Conservation (phyloP, 2,888 invertebrate species). For the Xanthia togata region DNA sequence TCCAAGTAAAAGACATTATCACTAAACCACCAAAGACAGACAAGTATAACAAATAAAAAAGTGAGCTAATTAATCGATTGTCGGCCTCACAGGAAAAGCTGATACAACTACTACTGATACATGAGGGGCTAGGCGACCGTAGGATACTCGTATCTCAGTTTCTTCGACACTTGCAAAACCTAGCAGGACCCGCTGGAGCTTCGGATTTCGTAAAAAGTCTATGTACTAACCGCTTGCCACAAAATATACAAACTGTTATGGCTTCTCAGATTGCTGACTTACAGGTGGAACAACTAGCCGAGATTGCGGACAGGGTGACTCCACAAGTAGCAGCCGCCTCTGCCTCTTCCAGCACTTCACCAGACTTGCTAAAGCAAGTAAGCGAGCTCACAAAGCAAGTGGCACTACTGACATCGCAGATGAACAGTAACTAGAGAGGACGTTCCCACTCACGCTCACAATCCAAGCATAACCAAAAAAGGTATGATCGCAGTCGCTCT, state of each 20-base stretch:
- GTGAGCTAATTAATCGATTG: constrained; percentile 16
- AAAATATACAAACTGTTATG: background rate
- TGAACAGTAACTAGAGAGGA: background rate
- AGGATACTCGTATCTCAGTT: constrained; percentile 19
- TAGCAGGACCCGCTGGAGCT: constrained; percentile 1
- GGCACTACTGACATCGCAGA: background rate
- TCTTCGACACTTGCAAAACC: constrained; percentile 17
- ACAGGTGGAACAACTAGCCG: constrained; percentile 1
- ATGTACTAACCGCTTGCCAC: background rate
- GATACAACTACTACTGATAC: background rate
- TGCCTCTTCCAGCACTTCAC: background rate
- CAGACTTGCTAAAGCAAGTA: background rate
- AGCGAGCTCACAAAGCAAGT: background rate
- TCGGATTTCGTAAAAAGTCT: constrained; percentile 1
- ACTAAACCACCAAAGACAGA: constrained; percentile 44
- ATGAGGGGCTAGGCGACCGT: constrained; percentile 1
- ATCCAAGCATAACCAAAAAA: background rate
- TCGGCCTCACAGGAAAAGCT: constrained; percentile 1
- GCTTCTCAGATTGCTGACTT: background rate
- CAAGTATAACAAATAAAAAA: constrained; percentile 30
- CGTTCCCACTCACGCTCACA: constrained; percentile 17
- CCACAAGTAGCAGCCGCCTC: background rate
- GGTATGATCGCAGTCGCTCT: background rate
- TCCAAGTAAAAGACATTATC: constrained; percentile 37
- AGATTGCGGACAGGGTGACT: background rate